Conservation (phyloP, 2,113 vertebrate genomes). For the Corydoras sp. region DNA sequence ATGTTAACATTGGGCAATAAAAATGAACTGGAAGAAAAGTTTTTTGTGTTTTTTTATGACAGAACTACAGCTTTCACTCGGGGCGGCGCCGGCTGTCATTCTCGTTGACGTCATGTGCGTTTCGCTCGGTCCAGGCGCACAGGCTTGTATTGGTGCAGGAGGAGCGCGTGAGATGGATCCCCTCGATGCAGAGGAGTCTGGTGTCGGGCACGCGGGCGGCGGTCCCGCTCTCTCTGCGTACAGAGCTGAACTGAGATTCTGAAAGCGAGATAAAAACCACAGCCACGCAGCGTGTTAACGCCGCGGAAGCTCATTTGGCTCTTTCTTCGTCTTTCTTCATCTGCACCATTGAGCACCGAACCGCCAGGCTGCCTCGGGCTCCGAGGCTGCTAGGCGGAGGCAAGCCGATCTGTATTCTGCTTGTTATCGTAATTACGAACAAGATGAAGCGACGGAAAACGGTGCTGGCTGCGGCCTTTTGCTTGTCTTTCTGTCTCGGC, state of each 20-base stretch:
- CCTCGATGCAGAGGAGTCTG: constrained; percentile 18
- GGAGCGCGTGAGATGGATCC: constrained; percentile 14
- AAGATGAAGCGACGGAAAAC: constrained; percentile 76
- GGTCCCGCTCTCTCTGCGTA: constrained; percentile 46
- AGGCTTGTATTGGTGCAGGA: constrained; percentile 22
- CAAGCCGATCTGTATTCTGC: constrained; percentile 36
- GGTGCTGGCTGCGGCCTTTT: constrained; percentile 70
- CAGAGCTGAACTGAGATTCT: constrained; percentile 44
- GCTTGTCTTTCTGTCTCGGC: constrained; percentile 76
- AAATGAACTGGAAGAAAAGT: not conserved
- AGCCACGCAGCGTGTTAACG: not conserved
- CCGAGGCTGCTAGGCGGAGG: constrained; percentile 36
- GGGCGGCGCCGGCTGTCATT: constrained; percentile 41
- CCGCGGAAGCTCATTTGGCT: not conserved
- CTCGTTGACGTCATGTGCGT: constrained; percentile 46
- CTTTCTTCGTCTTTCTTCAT: constrained; percentile 23
- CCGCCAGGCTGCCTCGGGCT: constrained; percentile 37
- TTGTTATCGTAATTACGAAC: constrained; percentile 32
- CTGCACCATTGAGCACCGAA: constrained; percentile 34
- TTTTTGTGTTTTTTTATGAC: not conserved
- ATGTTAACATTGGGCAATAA: too few relatives aligned
- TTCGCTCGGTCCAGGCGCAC: constrained; percentile 27
- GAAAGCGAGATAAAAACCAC: constrained; percentile 47
- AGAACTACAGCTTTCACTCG: not conserved
- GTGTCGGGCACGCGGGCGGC: constrained; percentile 23